A percentile compares a stretch with the other conserved stretches of the same genome.
These are phyloP conservation scores for Dolichotis patagonum DNA, from an alignment of 2,113 vertebrate genomes.

Conservation along the genomic window DNA sequence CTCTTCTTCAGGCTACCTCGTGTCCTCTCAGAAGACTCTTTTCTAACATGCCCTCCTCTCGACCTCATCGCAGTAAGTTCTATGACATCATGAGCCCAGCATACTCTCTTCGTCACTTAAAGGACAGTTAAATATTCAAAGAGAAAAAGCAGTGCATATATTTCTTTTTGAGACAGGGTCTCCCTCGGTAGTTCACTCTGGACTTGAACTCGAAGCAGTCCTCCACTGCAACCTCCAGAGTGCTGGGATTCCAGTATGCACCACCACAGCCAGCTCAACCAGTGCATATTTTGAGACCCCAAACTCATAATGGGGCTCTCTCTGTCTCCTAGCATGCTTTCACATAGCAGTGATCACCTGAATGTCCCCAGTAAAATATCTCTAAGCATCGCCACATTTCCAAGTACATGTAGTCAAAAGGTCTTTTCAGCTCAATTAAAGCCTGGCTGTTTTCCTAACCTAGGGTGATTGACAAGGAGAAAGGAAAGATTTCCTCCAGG, in stretches of 20 bases:
- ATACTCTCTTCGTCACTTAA: not conserved
- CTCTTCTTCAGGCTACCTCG: not conserved
- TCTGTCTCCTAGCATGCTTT: not conserved
- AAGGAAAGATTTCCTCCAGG: not conserved
- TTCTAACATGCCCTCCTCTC: not conserved
- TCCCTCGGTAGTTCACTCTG: not conserved
- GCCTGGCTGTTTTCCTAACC: not conserved
- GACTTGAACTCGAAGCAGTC: not conserved
- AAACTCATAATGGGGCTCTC: not conserved
- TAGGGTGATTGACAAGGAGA: not conserved
- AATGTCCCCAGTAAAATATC: not conserved
- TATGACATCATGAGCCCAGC: not conserved
- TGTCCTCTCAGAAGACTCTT: not conserved
- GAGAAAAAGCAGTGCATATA: not conserved
- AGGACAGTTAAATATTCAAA: not conserved
- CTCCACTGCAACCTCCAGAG: not conserved
- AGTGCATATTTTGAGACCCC: not conserved
- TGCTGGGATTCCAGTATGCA: not conserved
- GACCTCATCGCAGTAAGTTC: accelerated
- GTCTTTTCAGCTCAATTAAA: not conserved
- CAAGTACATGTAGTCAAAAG: not conserved
- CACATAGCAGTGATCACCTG: not conserved
- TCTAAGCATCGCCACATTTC: not conserved
- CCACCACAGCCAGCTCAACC: not conserved
- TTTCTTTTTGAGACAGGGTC: not conserved